Evolutionary conservation across 1,140 invertebrate species (phyloP).

Genomic region (Homarus americanus): DNA sequence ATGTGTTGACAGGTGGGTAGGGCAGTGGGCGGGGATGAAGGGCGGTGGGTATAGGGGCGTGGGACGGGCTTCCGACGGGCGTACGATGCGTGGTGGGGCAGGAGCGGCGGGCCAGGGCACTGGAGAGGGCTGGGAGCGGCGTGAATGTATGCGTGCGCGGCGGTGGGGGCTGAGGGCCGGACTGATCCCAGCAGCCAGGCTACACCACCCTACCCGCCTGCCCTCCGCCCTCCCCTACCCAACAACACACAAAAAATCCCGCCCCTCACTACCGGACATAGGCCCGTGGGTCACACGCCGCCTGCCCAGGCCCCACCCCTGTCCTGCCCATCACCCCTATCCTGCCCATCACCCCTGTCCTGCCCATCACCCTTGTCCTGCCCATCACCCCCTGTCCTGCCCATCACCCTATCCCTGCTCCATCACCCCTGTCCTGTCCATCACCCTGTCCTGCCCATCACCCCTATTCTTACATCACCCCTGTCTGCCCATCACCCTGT

Average conservation of each 20-base stretch:
- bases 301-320: slow-evolving; percentile 19
- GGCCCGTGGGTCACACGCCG: slow-evolving; percentile 58
- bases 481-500: too few relatives aligned
- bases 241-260: slow-evolving; percentile 63
- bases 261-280: slow-evolving; percentile 63
- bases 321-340: slow-evolving; percentile 2
- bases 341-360: background rate
- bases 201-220: slow-evolving; percentile 29
- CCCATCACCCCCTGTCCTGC: slow-evolving; percentile 20
- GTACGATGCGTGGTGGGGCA: background rate
- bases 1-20: slow-evolving; percentile 15
- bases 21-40: background rate
- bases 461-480: too few relatives aligned
- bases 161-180: slow-evolving; percentile 41
- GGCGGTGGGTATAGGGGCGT: slow-evolving; percentile 22
- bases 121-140: slow-evolving; percentile 12
- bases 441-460: too few relatives aligned
- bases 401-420: background rate
- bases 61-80: background rate
- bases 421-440: background rate
- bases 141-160: slow-evolving; percentile 60
- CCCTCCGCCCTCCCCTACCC: slow-evolving; percentile 18
- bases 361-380: background rate
- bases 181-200: slow-evolving; percentile 36
- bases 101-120: slow-evolving; percentile 31